phyloP scores from a whole-genome alignment of 2,888 invertebrate genomes.

The Sphinx pinastri region DNA sequence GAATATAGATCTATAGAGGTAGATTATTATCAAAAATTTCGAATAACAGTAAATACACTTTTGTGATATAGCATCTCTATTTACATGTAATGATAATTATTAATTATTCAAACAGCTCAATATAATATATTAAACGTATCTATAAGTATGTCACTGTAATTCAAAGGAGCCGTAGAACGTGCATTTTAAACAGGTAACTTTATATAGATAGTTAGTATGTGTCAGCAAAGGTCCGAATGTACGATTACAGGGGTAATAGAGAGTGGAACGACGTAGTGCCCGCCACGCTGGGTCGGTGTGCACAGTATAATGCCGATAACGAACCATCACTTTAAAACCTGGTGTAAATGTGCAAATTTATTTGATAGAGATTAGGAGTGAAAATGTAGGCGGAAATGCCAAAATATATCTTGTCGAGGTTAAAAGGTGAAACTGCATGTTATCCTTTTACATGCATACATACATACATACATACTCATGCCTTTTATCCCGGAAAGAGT shows the following conservation, averaged over 20 bases:
- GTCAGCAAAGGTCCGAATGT: constrained; percentile 56
- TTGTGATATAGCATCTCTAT: too few relatives aligned
- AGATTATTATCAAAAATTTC: too few relatives aligned
- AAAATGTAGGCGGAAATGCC: not conserved
- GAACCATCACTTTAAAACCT: constrained; percentile 13
- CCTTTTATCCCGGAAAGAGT: too few relatives aligned
- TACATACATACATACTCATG: too few relatives aligned
- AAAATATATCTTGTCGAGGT: too few relatives aligned
- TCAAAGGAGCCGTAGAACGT: constrained; percentile 48
- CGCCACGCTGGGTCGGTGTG: constrained; percentile 42
- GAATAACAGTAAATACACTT: too few relatives aligned
- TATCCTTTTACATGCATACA: too few relatives aligned
- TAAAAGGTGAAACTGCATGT: too few relatives aligned
- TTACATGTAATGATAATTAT: too few relatives aligned
- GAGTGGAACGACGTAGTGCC: constrained; percentile 51
- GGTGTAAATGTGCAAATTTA: not conserved
- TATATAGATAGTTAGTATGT: constrained; percentile 48
- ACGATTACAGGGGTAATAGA: constrained; percentile 52
- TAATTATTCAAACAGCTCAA: too few relatives aligned
- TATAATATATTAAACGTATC: too few relatives aligned
- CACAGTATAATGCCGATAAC: constrained; percentile 13
- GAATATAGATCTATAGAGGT: too few relatives aligned
- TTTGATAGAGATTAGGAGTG: not conserved
- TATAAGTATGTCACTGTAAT: constrained; percentile 42
- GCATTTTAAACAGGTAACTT: constrained; percentile 50